Evolutionary conservation across 53 echinoderm and acorn worm species (phyloP).

Genomic region (Echinarachnius parma): DNA sequence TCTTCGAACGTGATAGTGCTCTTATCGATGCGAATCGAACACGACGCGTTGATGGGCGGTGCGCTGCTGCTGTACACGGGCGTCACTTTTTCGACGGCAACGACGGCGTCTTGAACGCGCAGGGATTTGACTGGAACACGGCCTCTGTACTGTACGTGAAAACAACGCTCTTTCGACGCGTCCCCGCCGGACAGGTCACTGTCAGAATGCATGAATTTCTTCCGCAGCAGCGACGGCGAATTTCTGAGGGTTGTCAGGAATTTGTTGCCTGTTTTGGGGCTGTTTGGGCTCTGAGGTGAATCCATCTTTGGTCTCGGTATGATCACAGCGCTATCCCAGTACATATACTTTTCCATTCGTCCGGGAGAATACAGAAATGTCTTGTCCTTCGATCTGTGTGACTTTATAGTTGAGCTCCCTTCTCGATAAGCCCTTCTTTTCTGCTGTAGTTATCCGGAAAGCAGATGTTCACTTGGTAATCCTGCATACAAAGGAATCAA

Average conservation of each 20-base stretch:
- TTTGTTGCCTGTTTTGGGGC: slow-evolving; percentile 13
- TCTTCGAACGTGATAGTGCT: slow-evolving; percentile 57
- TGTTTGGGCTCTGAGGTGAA: slow-evolving; percentile 17
- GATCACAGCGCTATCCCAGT: neutral
- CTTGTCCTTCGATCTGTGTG: too few species aligned
- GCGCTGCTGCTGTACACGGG: slow-evolving; percentile 20
- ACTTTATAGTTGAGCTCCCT: too few species aligned
- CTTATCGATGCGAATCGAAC: slow-evolving; percentile 51
- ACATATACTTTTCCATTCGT: neutral
- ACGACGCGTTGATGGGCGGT: slow-evolving; percentile 30
- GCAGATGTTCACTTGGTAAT: too few species aligned
- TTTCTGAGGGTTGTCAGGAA: slow-evolving; percentile 58
- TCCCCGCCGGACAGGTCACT: neutral
- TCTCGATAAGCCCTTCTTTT: too few species aligned
- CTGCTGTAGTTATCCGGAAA: too few species aligned
- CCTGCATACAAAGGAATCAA: too few species aligned
- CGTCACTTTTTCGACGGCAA: slow-evolving; percentile 57
- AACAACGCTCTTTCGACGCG: slow-evolving; percentile 11
- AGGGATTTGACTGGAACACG: slow-evolving; percentile 49
- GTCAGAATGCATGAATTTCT: slow-evolving; percentile 46
- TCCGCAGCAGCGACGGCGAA: slow-evolving; percentile 59
- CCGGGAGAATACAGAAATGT: too few species aligned
- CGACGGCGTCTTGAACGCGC: slow-evolving; percentile 60
- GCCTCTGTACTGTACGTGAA: slow-evolving; percentile 61
- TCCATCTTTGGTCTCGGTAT: neutral